Evolutionary conservation across 1,140 invertebrate genomes (phyloP), one percentile per base, ranked within the genome.

Genomic region (Sminthurides bifidus): DNA sequence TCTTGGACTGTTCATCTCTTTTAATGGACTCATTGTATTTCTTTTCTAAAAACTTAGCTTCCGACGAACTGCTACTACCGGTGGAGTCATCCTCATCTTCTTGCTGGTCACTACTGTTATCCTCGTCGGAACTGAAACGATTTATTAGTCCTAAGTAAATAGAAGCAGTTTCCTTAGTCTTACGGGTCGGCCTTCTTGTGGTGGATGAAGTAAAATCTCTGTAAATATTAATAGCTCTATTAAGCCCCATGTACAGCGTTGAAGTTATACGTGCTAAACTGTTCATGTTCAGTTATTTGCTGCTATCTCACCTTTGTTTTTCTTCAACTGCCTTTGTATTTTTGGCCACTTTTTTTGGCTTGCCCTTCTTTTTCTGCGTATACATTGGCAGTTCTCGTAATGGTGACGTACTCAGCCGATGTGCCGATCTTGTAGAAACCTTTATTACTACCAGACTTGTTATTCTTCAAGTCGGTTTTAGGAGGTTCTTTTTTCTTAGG

Each of bases 91-190:
- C 56, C 2, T 58, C 50, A 30, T 56, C 31, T 29, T 50, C 27
- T 21, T 56, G 51, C 5, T 45, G 43, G 5, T 35, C 52, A 46
- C 41, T 31, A 14, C 23, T 40, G n/a, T 38, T 46, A 3, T 46
- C 37, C 3, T 63, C 61, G 46, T 66, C 64, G 1, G 58, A 60
- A 37, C 60, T 73, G 21, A 84, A 70, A 66, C 82, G 81, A 8
- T 80, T 81, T 24, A 85, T 72, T 59, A 84, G 77, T 66, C 83
- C 81, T 79, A 85, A 81, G 58, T 82, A 85, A 24, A 83, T 76
- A 19, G 81, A 75, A 15, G 82, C 82, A 45, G 81, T 81, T 71
- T 84, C 81, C 68, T 84, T 85, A 4, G 82, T 84, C 68, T 82
- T 85, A 35, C 83, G 72, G 1, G 77, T 75, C 0, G 82, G 82